Base-by-base conservation (phyloP, 2,113 vertebrate species). In the Ovis canadensis region DNA sequence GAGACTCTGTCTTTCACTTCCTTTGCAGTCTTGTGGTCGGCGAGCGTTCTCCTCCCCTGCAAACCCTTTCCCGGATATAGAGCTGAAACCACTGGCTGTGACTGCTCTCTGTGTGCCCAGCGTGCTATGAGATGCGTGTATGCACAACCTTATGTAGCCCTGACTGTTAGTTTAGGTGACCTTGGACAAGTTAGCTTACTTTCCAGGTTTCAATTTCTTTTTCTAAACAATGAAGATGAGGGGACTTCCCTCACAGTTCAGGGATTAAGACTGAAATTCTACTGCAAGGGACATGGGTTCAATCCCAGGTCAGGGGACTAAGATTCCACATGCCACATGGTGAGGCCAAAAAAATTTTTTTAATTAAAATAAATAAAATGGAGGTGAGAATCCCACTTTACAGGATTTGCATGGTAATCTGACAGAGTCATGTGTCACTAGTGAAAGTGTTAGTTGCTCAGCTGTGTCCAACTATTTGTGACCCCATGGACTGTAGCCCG, bases 71-170 rank as follows among this genome's bases (percentile, higher is more conserved):
- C 29, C 16, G 33, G 12, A 54, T 17, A 40, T 45, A 57, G 36
- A 93, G 23, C 3, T 16, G 29, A 29, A 13, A 33, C 14, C 7
- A 3, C 1, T 6, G 7, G 21, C 29, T 71, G 5, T 4, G 13
- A 52, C 16, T 4, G 4, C 27, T 8, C 0, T 0, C 16, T 36
- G 1, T 16, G 29, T 36, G 21, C 16, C 19, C 29, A 59, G 8
- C 4, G 1, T 6, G 3, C 1, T 55, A 6, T 1, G 0, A 16
- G 52, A 29, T 43, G 31, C 7, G 19, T 52, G 9, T 13, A 7
- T 0, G 1, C 6, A 0, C 33, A 83, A 54, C 52, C 23, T 87
- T 33, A 40, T 52, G 62, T 27, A 93, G n/a, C 50, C 29, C n/a
- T 43, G 15, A 8, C 19, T 57, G 33, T 81, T 54, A 3, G 7